Evolutionary conservation across 2,797 vertebrate genomes (phyloP).

Genomic region (Malurus splendens): DNA sequence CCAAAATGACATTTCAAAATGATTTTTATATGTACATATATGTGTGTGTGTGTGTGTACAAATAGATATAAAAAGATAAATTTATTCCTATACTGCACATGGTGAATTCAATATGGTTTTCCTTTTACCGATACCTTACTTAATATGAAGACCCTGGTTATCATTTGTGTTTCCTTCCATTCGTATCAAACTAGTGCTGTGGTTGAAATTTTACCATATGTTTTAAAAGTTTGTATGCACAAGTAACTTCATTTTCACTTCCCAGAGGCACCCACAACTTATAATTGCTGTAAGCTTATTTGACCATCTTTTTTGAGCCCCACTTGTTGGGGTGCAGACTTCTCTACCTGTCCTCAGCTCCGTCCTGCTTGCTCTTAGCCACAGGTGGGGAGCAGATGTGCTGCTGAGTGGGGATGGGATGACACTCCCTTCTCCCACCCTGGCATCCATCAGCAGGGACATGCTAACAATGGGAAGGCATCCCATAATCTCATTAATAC

Average conservation of each 20-base stretch:
- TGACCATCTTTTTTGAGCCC: neutral
- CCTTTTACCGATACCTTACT: neutral
- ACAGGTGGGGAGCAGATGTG: neutral
- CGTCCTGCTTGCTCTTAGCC: neutral
- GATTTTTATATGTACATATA: neutral
- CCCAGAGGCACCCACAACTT: neutral
- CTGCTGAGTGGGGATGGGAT: rapidly evolving
- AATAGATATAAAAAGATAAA: neutral
- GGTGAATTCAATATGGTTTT: neutral
- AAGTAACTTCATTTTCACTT: neutral
- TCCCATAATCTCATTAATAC: neutral
- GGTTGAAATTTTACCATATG: neutral
- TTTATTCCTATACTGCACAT: neutral
- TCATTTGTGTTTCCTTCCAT: neutral
- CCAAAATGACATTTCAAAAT: neutral
- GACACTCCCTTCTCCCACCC: rapidly evolving
- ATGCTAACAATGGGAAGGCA: neutral
- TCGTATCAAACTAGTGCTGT: rapidly evolving
- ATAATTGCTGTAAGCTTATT: neutral
- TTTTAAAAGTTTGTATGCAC: neutral
- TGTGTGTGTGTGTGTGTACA: rapidly evolving
- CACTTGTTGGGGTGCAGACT: neutral
- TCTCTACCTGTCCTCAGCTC: neutral
- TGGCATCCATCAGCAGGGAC: neutral
- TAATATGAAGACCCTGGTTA: neutral